Base-by-base conservation (phyloP, 2,888 invertebrate genomes). In the Villa cingulata region DNA sequence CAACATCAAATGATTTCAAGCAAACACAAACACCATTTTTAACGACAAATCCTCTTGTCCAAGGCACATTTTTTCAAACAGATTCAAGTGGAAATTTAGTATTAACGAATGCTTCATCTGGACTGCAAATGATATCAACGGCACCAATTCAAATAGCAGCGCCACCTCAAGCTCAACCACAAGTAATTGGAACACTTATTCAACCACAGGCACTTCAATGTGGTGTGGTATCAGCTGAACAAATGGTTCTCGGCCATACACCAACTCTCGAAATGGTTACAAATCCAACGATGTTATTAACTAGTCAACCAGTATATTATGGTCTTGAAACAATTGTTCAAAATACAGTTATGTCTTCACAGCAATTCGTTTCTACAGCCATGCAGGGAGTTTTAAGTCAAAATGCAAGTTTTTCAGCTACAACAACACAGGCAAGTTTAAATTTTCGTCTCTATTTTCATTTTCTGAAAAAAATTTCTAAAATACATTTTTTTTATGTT, bases 331-430 rank as follows among this genome's bases (percentile, higher is more conserved):
- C 87, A 0, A 86, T 87, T 46, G 87, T 88, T 3, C 86, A 86
- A 65, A 88, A 87, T 59, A 87, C 87, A 5, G 86, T 87, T 1
- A 86, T 87, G 86, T 85, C 85, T n/a, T 86, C 86, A 19, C 86
- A 86, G 61, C 87, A 87, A 61, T 86, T 86, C 61, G 80, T 87
- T 16, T 82, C 86, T 4, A 83, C 84, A 2, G 80, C 85, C 6
- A 81, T 86, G 72, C 85, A 83, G 51, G 86, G 86, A 40, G 81
- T 86, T 3, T 71, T 86, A 29, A 83, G 86, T 46, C 82, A 83
- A 57, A 83, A 83, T 58, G 86, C 86, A 58, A 86, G 86, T 62
- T 87, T 86, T 62, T 83, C 84, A 17, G 85, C 87, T 17, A 87
- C 87, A 3, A 83, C 83, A 2, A 87, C 87, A 0, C 69, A 69